Conservation (phyloP, 2,888 invertebrate genomes). For the Agonopterix arenella region DNA sequence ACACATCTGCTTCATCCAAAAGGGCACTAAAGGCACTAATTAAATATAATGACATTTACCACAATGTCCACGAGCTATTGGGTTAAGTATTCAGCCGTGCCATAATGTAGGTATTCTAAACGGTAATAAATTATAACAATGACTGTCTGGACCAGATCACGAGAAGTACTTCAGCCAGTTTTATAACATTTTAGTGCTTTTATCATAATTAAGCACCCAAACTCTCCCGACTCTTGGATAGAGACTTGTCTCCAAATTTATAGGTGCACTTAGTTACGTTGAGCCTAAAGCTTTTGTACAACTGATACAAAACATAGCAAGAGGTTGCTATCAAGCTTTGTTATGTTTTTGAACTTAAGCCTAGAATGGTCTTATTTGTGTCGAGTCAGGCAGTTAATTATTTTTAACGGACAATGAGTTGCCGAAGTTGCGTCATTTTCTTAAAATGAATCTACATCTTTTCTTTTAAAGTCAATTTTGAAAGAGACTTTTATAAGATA, state of each 20-base stretch:
- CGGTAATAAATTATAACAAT: constrained; percentile 35
- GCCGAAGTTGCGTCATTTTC: constrained; percentile 50
- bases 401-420: constrained; percentile 63
- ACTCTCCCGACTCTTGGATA: constrained; percentile 5
- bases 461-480: constrained; percentile 24
- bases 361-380: constrained; percentile 40
- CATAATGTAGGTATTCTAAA: constrained; percentile 38
- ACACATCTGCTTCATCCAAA: too few species aligned
- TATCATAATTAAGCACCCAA: constrained; percentile 10
- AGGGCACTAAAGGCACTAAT: too few species aligned
- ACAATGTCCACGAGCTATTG: too few species aligned
- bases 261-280: constrained; percentile 14
- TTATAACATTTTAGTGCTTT: constrained; percentile 8
- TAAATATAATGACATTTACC: too few species aligned
- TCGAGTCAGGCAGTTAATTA: constrained; percentile 70
- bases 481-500: constrained; percentile 9
- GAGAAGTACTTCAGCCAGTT: constrained; percentile 7
- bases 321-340: constrained; percentile 21
- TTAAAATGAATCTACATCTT: constrained; percentile 42
- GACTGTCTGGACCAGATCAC: constrained; percentile 13
- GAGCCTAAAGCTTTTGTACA: constrained; percentile 13
- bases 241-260: constrained; percentile 15
- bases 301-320: constrained; percentile 22
- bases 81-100: constrained; percentile 6
- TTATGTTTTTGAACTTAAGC: constrained; percentile 36